Evolutionary conservation across 2,113 vertebrate species (phyloP).

Genomic region (Psephotus haematonotus): DNA sequence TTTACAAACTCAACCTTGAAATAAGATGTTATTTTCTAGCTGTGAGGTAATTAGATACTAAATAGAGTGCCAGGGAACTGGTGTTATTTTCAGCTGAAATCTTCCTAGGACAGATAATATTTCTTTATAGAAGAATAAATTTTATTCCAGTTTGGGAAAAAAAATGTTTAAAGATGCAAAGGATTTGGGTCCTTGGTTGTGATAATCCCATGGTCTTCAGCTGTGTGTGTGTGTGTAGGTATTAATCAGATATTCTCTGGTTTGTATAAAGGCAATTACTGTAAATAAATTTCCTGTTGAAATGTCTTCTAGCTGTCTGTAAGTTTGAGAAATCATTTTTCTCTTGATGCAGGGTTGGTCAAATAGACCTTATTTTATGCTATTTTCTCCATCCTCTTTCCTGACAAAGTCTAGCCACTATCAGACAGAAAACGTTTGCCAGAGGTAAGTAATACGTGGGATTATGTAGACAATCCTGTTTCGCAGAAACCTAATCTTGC

Average conservation of each 20-base stretch:
- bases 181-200: not conserved
- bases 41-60: not conserved
- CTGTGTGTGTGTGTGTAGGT: not conserved
- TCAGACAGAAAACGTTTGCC: not conserved
- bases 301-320: not conserved
- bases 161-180: not conserved
- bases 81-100: not conserved
- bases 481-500: not conserved
- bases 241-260: not conserved
- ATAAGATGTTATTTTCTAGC: not conserved
- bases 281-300: not conserved
- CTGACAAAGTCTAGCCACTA: not conserved
- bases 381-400: not conserved
- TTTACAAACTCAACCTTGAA: conserved; percentile 7
- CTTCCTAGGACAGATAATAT: not conserved
- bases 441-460: not conserved
- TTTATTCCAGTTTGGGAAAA: not conserved
- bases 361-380: not conserved
- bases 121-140: not conserved
- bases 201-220: not conserved
- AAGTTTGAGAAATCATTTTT: not conserved
- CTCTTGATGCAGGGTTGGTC: not conserved
- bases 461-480: not conserved
- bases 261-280: not conserved
- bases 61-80: not conserved